Evolutionary conservation across 2,113 vertebrate genomes (phyloP).

Genomic region (Leuciscus idus): DNA sequence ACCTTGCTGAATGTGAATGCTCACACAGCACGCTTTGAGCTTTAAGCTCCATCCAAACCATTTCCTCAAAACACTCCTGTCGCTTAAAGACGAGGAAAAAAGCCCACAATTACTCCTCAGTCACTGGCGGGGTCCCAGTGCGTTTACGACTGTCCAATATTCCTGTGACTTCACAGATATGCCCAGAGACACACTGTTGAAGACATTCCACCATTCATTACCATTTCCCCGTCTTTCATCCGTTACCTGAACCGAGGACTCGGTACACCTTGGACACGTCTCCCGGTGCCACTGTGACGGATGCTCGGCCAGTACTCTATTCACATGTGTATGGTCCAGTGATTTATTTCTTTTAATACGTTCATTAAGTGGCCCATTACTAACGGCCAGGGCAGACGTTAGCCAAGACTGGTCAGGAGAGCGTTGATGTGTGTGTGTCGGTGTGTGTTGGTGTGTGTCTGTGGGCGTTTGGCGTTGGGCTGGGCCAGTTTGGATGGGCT

Average conservation of each 20-base stretch:
- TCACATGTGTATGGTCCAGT: background rate
- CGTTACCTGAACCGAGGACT: conserved; percentile 7
- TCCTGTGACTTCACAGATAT: conserved; percentile 3
- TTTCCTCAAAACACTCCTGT: conserved; percentile 69
- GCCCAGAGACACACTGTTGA: conserved; percentile 25
- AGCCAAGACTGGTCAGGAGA: conserved; percentile 38
- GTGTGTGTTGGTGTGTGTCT: conserved; percentile 59
- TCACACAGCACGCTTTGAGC: conserved; percentile 50
- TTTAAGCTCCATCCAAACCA: conserved; percentile 66
- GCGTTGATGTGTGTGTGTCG: conserved; percentile 47
- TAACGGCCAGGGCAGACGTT: conserved; percentile 6
- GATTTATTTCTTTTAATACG: conserved; percentile 37
- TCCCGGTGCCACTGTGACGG: background rate
- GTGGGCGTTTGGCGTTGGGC: conserved; percentile 59
- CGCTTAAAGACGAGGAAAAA: conserved; percentile 61
- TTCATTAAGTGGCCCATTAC: conserved; percentile 36
- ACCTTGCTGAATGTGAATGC: conserved; percentile 67
- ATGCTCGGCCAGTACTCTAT: conserved; percentile 27
- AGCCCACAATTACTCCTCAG: conserved; percentile 66
- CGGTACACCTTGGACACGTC: background rate
- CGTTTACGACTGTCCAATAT: conserved; percentile 1
- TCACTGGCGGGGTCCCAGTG: conserved; percentile 61
- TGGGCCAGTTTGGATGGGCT: conserved; percentile 63
- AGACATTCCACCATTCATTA: conserved; percentile 1
- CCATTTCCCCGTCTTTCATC: background rate